Conservation (phyloP, 2,888 invertebrate genomes). For the Melieria omissa region DNA sequence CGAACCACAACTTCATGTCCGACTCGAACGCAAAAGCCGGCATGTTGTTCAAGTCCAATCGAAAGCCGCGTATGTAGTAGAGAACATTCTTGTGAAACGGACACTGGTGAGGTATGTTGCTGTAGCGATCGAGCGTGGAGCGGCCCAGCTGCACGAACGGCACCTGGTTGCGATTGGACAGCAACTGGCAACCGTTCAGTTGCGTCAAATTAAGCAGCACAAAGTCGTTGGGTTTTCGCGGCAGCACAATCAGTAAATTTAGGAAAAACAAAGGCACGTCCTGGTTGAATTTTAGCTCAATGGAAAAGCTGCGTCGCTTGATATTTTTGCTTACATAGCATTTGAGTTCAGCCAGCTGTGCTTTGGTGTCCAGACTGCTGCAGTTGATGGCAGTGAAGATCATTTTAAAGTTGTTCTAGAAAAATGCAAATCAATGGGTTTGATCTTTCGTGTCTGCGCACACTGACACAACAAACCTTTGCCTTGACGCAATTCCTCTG, state of each 20-base stretch:
- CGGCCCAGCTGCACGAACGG: slow-evolving; percentile 42
- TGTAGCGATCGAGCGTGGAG: slow-evolving; percentile 37
- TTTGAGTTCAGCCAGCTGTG: not conserved
- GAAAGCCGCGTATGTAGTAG: slow-evolving; percentile 45
- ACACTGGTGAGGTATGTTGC: slow-evolving; percentile 42
- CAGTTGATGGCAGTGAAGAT: slow-evolving; percentile 12
- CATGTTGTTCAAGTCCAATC: slow-evolving; percentile 41
- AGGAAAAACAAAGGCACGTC: slow-evolving; percentile 25
- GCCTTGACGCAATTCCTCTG: no score
- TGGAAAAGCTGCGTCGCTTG: slow-evolving; percentile 40
- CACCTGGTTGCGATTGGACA: slow-evolving; percentile 46
- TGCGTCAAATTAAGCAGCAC: slow-evolving; percentile 41
- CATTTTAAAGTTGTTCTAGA: slow-evolving; percentile 18
- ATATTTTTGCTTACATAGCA: slow-evolving; percentile 43
- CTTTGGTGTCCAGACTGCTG: not conserved
- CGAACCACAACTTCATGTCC: slow-evolving; percentile 44
- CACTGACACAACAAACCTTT: no score
- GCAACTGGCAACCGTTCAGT: slow-evolving; percentile 46
- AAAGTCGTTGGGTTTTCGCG: slow-evolving; percentile 34
- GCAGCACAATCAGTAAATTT: slow-evolving; percentile 39
- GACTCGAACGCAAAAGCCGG: slow-evolving; percentile 44
- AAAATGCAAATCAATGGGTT: not conserved
- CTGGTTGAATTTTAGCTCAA: slow-evolving; percentile 41
- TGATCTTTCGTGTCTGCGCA: no score
- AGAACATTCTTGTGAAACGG: slow-evolving; percentile 40